A percentile compares a stretch with the other conserved stretches of the same genome.
phyloP scores from a whole-genome alignment of 2,888 invertebrate species.

The Spatulosminthurus flaviceps region DNA sequence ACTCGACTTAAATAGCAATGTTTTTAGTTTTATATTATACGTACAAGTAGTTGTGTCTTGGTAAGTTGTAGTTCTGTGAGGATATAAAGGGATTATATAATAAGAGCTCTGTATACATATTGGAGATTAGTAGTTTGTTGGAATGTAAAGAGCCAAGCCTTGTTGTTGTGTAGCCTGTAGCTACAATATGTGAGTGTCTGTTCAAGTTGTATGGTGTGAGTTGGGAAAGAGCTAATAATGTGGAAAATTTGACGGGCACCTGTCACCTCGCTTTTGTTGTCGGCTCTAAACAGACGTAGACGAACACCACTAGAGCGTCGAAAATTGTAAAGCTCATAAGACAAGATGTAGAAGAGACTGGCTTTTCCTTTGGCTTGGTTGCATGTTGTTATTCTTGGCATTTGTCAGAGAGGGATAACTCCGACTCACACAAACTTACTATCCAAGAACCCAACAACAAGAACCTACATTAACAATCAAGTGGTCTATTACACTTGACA shows the following conservation, averaged over 20 bases:
- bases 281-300: constrained; percentile 21
- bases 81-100: no score
- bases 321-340: constrained; percentile 21
- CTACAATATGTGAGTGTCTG: no score
- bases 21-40: no score
- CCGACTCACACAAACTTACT: constrained; percentile 15
- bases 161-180: no score
- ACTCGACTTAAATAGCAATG: no score
- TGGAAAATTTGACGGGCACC: constrained; percentile 36
- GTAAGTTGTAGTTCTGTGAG: no score
- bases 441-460: neutral
- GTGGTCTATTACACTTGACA: constrained; percentile 14
- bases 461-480: constrained; percentile 18
- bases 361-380: neutral
- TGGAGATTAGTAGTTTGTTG: no score
- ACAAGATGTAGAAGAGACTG: constrained; percentile 20
- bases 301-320: constrained; percentile 3
- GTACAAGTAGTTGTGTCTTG: no score
- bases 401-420: constrained; percentile 22
- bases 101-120: no score
- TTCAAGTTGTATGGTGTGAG: neutral
- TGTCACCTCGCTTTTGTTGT: constrained; percentile 23
- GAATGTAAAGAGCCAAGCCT: no score
- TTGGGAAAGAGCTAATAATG: constrained; percentile 37
- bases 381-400: constrained; percentile 20